phyloP scores from a whole-genome alignment of 2,797 vertebrate genomes.

The Acrocephalus scirpaceus region DNA sequence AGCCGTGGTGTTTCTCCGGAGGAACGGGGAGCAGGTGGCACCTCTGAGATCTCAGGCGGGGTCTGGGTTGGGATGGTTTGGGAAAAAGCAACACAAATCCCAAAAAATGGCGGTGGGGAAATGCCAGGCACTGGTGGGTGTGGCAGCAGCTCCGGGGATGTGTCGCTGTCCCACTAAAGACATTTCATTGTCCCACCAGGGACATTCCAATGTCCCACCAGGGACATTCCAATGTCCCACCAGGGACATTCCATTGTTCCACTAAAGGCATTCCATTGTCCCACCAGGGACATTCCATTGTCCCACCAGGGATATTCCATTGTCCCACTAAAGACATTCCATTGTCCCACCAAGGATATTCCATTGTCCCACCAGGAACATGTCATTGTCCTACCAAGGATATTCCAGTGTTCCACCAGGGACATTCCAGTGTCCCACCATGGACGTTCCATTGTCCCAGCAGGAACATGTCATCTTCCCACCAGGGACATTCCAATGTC shows the following conservation, averaged over 20 bases:
- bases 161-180: rapidly evolving
- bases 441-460: rapidly evolving
- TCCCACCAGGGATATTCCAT: rapidly evolving
- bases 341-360: rapidly evolving
- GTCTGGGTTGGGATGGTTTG: conserved; percentile 23
- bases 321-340: rapidly evolving
- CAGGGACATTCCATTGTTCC: rapidly evolving
- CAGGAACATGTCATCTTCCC: rapidly evolving
- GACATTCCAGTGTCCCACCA: not conserved
- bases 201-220: rapidly evolving
- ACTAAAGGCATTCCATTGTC: rapidly evolving
- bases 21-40: not conserved
- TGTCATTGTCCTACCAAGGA: rapidly evolving
- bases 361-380: rapidly evolving
- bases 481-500: rapidly evolving
- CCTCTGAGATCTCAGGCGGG: not conserved
- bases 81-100: not conserved
- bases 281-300: rapidly evolving
- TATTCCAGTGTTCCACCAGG: rapidly evolving
- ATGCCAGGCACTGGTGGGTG: not conserved
- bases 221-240: rapidly evolving
- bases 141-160: rapidly evolving
- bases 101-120: not conserved
- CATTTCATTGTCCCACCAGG: rapidly evolving
- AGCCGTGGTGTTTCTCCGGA: not conserved